Evolutionary conservation across 2,888 invertebrate species (phyloP).

Genomic region (Caenorhabditis sp.): DNA sequence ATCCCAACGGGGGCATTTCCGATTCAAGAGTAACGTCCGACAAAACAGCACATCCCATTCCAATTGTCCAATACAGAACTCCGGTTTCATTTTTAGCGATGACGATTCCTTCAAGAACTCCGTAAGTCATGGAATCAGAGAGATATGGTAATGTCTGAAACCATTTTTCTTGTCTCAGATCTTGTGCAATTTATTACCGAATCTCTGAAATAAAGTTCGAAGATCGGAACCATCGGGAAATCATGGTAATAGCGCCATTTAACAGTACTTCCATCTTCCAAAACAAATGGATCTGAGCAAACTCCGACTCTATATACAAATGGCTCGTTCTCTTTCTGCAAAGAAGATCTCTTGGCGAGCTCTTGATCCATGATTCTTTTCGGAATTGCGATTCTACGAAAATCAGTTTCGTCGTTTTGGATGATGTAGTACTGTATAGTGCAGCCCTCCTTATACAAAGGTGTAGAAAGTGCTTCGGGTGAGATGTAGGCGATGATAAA

Average conservation of each 20-base stretch:
- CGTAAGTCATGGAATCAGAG: slow-evolving; percentile 39
- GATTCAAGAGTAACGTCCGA: slow-evolving; percentile 10
- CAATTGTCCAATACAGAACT: slow-evolving; percentile 26
- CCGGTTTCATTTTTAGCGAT: slow-evolving; percentile 16
- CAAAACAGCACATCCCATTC: slow-evolving; percentile 38
- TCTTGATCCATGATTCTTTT: slow-evolving; percentile 7
- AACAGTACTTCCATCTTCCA: slow-evolving; percentile 8
- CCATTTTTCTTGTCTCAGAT: too few relatives aligned
- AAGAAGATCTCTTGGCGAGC: background rate
- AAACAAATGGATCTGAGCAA: slow-evolving; percentile 16
- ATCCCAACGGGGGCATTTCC: slow-evolving; percentile 27
- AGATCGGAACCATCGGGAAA: slow-evolving; percentile 22
- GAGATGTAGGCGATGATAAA: slow-evolving; percentile 16
- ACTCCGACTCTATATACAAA: slow-evolving; percentile 37
- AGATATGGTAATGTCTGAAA: slow-evolving; percentile 42
- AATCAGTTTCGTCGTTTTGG: slow-evolving; percentile 36
- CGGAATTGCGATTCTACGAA: slow-evolving; percentile 23
- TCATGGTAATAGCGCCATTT: slow-evolving; percentile 29
- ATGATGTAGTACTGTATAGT: slow-evolving; percentile 16
- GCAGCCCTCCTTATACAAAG: background rate
- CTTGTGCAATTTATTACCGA: slow-evolving; percentile 13
- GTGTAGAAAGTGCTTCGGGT: background rate
- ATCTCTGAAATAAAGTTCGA: slow-evolving; percentile 43
- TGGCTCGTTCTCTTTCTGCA: slow-evolving; percentile 11
- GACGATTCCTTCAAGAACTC: slow-evolving; percentile 48